phyloP scores from a whole-genome alignment of 2,888 invertebrate species.

The Lycaena phlaeas region DNA sequence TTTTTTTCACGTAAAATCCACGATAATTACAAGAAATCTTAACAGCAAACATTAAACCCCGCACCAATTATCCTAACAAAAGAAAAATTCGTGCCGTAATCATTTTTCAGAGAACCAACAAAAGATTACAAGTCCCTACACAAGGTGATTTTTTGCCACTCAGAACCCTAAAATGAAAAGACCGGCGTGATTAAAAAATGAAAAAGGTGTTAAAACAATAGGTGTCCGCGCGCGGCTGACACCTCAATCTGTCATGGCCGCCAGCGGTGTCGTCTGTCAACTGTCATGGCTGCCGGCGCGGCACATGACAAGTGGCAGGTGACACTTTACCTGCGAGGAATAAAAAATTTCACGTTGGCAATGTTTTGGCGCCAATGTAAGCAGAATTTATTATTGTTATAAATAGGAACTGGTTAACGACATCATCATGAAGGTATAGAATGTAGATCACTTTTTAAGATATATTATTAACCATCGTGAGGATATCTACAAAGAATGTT shows the following conservation, averaged over 20 bases:
- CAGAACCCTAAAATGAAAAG: conserved; percentile 13
- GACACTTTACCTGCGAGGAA: conserved; percentile 29
- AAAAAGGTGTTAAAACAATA: conserved; percentile 38
- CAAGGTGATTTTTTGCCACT: conserved; percentile 11
- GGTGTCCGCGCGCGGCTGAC: conserved; percentile 38
- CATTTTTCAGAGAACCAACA: conserved; percentile 9
- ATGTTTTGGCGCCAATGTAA: conserved; percentile 1
- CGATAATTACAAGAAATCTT: too few relatives aligned
- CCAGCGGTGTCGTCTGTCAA: conserved; percentile 28
- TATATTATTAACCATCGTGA: too few relatives aligned
- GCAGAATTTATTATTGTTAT: too few relatives aligned
- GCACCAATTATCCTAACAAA: background rate
- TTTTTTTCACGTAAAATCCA: too few relatives aligned
- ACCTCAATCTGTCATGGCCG: conserved; percentile 58
- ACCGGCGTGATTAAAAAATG: conserved; percentile 27
- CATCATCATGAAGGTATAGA: too few relatives aligned
- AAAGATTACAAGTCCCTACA: conserved; percentile 10
- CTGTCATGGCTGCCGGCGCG: conserved; percentile 44
- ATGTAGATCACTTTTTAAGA: too few relatives aligned
- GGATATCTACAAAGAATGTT: too few relatives aligned
- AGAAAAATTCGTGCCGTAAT: conserved; percentile 3
- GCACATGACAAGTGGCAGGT: conserved; percentile 37
- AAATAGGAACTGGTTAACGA: too few relatives aligned
- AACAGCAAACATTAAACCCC: background rate
- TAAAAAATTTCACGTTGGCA: conserved; percentile 19